A percentile compares a stretch with the other conserved stretches of the same genome.
These are phyloP conservation scores for Mesopsocus fuscifrons DNA, from an alignment of 2,888 invertebrate species.

Conservation along the genomic window DNA sequence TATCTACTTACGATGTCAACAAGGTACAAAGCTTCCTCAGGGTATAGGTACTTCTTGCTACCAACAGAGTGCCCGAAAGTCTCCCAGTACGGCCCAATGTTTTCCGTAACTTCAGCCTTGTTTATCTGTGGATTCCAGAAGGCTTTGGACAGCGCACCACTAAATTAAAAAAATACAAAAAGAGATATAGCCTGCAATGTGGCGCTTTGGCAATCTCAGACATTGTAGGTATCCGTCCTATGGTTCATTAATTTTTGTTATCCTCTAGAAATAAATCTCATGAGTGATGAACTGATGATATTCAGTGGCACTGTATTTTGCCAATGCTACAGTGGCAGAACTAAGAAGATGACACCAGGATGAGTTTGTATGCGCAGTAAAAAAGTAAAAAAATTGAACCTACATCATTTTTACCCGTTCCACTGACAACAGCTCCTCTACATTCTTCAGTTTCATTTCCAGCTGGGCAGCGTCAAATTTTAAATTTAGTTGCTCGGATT, in stretches of 20 bases:
- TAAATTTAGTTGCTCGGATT: not conserved
- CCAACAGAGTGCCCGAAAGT: not conserved
- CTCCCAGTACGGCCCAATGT: not conserved
- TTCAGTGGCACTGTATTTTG: not conserved
- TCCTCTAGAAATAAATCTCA: too few relatives aligned
- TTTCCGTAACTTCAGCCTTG: not conserved
- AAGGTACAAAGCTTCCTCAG: constrained; percentile 6
- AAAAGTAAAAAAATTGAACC: not conserved
- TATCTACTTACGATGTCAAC: constrained; percentile 3
- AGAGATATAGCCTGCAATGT: too few relatives aligned
- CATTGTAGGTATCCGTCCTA: too few relatives aligned
- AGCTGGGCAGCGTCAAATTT: not conserved
- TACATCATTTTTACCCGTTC: constrained; percentile 4
- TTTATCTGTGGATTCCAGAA: constrained; percentile 1
- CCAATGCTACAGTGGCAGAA: not conserved
- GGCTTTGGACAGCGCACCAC: not conserved
- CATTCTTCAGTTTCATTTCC: not conserved
- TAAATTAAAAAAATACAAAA: not conserved
- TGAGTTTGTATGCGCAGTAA: not conserved
- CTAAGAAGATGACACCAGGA: not conserved
- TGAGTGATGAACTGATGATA: not conserved
- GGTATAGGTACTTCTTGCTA: constrained; percentile 3
- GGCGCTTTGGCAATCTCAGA: too few relatives aligned
- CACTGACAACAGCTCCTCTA: not conserved
- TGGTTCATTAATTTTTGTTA: too few relatives aligned